These are phyloP conservation scores for Tautogolabrus adspersus DNA, from an alignment of 2,113 vertebrate species.

Conservation along the genomic window DNA sequence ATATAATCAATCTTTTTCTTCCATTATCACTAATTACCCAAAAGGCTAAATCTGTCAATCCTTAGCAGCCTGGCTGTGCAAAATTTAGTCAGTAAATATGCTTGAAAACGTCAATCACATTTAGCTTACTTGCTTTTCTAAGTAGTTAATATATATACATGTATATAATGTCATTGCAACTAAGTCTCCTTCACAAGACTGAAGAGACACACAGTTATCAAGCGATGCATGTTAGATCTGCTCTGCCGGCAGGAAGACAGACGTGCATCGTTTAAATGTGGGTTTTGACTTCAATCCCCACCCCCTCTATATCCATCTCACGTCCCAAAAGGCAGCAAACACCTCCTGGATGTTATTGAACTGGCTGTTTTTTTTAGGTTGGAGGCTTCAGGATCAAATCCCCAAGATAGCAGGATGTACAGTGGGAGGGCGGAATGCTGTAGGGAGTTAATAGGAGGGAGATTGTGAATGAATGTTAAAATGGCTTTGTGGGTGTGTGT, in stretches of 20 bases:
- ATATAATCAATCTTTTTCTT: conserved; percentile 11
- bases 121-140: not conserved
- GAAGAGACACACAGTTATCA: conserved; percentile 28
- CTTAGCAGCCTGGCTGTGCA: not conserved
- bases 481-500: conserved; percentile 1
- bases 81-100: conserved; percentile 3
- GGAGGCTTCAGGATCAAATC: conserved; percentile 33
- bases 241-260: conserved; percentile 30
- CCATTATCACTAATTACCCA: conserved; percentile 3
- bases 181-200: not conserved
- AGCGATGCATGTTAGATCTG: conserved; percentile 44
- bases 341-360: conserved; percentile 44
- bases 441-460: conserved; percentile 23
- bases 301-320: conserved; percentile 17
- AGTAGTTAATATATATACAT: not conserved
- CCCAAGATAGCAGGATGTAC: conserved; percentile 16
- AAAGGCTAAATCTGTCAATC: not conserved
- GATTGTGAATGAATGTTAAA: conserved; percentile 47
- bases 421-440: conserved; percentile 5
- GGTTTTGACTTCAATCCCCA: conserved; percentile 41
- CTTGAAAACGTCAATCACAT: conserved; percentile 13
- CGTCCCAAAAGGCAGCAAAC: conserved; percentile 25
- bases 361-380: conserved; percentile 43
- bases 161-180: not conserved
- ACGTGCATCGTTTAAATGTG: conserved; percentile 31